Evolutionary conservation across 2,113 vertebrate species (phyloP).

Genomic region (Chaetops frenatus): DNA sequence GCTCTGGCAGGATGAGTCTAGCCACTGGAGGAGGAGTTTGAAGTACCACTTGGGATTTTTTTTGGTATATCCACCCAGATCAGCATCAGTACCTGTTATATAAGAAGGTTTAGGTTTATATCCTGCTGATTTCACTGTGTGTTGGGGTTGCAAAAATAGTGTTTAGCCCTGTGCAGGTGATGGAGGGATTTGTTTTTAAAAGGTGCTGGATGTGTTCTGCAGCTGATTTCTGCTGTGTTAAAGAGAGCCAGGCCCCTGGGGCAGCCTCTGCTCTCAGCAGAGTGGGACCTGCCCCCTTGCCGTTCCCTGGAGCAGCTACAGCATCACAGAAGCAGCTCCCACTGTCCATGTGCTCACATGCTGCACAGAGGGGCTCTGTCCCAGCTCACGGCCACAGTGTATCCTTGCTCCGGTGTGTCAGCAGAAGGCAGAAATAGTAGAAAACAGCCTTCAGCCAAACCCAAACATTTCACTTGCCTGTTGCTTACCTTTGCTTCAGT

Average conservation of each 20-base stretch:
- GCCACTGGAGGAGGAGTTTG: neutral
- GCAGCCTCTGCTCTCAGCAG: neutral
- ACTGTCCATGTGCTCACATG: accelerated
- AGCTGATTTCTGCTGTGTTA: neutral
- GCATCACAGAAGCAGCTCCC: neutral
- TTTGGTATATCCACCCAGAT: neutral
- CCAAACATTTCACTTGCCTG: neutral
- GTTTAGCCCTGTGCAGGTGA: neutral
- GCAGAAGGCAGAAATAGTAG: neutral
- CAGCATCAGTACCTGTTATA: neutral
- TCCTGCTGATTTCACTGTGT: neutral
- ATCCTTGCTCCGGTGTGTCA: neutral
- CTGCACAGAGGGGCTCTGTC: neutral
- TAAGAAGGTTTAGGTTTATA: neutral
- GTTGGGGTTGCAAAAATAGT: neutral
- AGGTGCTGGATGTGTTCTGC: neutral
- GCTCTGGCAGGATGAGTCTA: neutral
- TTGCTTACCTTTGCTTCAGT: neutral
- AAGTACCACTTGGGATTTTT: neutral
- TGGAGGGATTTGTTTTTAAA: neutral
- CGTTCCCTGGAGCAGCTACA: neutral
- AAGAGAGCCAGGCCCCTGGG: neutral
- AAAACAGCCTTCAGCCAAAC: neutral
- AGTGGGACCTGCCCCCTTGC: neutral
- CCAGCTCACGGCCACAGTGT: accelerated